Evolutionary conservation across 2,888 invertebrate genomes (phyloP), one percentile per base, ranked within the genome.

Genomic region (Muschampia staudingeri): DNA sequence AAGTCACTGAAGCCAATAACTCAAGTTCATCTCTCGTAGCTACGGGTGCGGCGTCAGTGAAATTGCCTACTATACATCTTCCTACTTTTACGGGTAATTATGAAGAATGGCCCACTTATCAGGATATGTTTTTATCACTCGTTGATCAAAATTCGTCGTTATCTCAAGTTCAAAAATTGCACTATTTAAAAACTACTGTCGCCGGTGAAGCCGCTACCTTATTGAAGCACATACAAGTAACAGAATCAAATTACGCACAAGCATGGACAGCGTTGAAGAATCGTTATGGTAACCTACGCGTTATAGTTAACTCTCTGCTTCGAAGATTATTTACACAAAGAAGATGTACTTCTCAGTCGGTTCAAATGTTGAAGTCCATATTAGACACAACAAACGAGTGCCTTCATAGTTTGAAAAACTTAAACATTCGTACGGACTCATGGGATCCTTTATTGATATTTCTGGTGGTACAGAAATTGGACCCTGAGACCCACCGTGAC

Each of bases 401-500:
- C 52, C 76, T 37, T 52, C 61, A 75, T 78, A 83, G 76, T 65
- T 61, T 90, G n/a, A 76, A 86, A 25, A 86, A 87, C 56, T 11
- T 88, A 14, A 65, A 85, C 6, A 78, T 89, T 8, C 8, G 52
- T 4, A 88, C 83, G 0, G 85, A 86, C 19, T 83, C 83, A 12
- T 89, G 83, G 88, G 73, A 73, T 73, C 52, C 52, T 5, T 56
- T 56, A 3, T 48, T 89, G n/a, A 84, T 89, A 73, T 87, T 85
- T 83, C 75, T 89, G 25, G 80, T 87, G 0, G 76, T 77, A 7
- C 87, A 88, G 70, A 87, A 87, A 40, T 72, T 88, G 81, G 88
- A 89, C 78, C 81, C 84, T 19, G 87, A 88, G 34, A 76, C 88
- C 75, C 87, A 86, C 37, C 84, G 83, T 8, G 78, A 83, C 0